phyloP scores from a whole-genome alignment of 1,140 invertebrate species.

The Luehdorfia chinensis region DNA sequence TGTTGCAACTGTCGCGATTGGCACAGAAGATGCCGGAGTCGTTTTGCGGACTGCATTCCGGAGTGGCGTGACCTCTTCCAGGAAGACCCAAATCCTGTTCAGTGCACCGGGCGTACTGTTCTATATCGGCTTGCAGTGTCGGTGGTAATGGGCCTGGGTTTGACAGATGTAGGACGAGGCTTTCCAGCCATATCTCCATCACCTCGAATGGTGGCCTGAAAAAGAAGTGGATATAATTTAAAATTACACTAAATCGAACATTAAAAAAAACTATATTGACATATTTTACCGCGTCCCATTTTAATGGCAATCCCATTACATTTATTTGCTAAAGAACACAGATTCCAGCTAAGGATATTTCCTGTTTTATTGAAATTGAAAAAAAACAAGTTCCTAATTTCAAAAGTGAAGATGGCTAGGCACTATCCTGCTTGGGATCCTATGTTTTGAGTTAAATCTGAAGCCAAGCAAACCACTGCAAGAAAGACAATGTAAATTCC shows the following conservation, averaged over 20 bases:
- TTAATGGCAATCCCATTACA: too few species aligned
- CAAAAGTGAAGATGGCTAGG: too few species aligned
- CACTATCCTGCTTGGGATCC: too few species aligned
- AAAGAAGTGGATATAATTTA: background rate
- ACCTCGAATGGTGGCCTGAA: conserved; percentile 91
- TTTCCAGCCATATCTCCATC: conserved; percentile 90
- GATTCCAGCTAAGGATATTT: too few species aligned
- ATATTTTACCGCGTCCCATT: too few species aligned
- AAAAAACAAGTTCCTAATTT: too few species aligned
- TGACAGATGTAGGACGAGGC: conserved; percentile 84
- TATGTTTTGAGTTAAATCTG: too few species aligned
- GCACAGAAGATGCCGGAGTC: conserved; percentile 18
- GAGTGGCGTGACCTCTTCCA: conserved; percentile 22
- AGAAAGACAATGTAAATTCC: too few species aligned
- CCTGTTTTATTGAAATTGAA: too few species aligned
- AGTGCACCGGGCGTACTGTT: conserved; percentile 77
- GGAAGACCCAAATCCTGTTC: background rate
- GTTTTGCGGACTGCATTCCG: conserved; percentile 22
- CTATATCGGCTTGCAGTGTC: conserved; percentile 86
- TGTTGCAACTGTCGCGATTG: conserved; percentile 10
- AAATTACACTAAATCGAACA: background rate
- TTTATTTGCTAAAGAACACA: too few species aligned
- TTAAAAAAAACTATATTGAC: too few species aligned
- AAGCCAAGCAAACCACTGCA: too few species aligned
- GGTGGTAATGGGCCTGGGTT: conserved; percentile 80